Conservation (phyloP, 2,113 vertebrate species). For the Passerina amoena region DNA sequence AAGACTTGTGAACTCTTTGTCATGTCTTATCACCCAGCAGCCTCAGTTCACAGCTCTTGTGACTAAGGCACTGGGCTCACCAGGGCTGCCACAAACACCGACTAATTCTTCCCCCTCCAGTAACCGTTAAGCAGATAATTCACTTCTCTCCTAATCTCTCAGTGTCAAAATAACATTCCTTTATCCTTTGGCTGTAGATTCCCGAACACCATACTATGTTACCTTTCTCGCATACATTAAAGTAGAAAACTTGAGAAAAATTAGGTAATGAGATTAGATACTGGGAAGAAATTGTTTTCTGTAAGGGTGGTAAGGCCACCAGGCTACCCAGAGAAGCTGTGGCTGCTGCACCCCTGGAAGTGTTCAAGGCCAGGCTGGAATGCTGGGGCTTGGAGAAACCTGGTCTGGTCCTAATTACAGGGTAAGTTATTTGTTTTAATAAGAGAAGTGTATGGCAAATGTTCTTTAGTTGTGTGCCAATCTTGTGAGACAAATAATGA, state of each 20-base stretch:
- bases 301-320: not conserved
- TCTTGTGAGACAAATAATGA: not conserved
- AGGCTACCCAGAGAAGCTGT: not conserved
- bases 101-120: not conserved
- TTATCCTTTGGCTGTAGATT: not conserved
- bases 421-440: not conserved
- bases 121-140: not conserved
- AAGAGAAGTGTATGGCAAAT: not conserved
- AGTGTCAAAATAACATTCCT: not conserved
- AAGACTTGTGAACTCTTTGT: not conserved
- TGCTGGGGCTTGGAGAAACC: not conserved
- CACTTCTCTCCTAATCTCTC: not conserved
- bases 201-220: not conserved
- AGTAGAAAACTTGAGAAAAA: not conserved
- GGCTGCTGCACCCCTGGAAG: not conserved
- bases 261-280: not conserved
- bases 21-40: not conserved
- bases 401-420: not conserved
- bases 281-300: not conserved
- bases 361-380: not conserved
- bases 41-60: not conserved
- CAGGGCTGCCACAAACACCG: not conserved
- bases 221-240: not conserved
- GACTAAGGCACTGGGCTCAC: not conserved
- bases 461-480: not conserved